Conservation (phyloP, 2,113 vertebrate species). For the Cynocephalus volans region DNA sequence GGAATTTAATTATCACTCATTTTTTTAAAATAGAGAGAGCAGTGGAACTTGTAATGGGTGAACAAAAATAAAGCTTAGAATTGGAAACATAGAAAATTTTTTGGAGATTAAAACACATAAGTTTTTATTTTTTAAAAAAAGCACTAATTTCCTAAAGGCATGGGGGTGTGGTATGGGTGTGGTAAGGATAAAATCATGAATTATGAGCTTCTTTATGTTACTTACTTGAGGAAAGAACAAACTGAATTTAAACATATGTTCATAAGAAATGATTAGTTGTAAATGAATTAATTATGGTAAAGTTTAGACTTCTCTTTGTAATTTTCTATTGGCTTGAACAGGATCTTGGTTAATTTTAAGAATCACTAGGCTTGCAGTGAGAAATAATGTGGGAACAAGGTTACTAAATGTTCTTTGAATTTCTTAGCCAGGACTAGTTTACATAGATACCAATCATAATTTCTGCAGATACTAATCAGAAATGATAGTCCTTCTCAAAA, state of each 20-base stretch:
- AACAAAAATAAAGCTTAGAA: not conserved
- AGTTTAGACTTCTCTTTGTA: not conserved
- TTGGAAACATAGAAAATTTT: not conserved
- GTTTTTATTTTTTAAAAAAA: not conserved
- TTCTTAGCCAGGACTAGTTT: not conserved
- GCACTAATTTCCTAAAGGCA: not conserved
- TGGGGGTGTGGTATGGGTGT: not conserved
- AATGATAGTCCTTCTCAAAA: not conserved
- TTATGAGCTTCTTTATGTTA: not conserved
- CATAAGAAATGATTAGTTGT: not conserved
- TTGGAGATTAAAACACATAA: not conserved
- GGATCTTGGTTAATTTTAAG: not conserved
- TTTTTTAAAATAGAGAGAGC: not conserved
- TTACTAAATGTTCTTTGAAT: not conserved
- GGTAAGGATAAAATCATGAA: not conserved
- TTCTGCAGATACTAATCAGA: no score
- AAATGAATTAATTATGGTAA: not conserved
- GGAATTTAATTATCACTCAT: not conserved
- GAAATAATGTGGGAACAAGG: not conserved
- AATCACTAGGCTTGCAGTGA: not conserved
- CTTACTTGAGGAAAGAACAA: slow-evolving; percentile 9
- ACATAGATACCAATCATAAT: not conserved
- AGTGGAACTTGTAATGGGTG: not conserved
- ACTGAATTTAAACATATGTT: slow-evolving; percentile 21
- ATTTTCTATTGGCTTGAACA: not conserved